Percentiles rank a stretch among this genome's conserved stretches.
Evolutionary conservation across 2,888 invertebrate species (phyloP).

Genomic region (Odontocerum albicorne): DNA sequence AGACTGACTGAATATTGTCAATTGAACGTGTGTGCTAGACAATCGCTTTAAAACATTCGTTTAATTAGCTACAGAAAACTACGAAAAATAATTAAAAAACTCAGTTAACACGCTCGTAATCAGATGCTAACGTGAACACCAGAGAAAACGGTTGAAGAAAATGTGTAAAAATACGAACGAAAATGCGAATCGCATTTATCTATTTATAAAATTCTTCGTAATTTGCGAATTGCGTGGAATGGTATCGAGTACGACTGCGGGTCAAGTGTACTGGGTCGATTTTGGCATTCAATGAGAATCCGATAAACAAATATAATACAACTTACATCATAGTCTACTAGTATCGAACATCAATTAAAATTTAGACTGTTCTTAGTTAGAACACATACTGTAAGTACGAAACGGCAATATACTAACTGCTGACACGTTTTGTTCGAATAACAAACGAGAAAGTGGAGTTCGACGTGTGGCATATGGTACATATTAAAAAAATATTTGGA

Average conservation of each 20-base stretch:
- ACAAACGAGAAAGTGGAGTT: slow-evolving; percentile 14
- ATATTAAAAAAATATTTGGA: slow-evolving; percentile 17
- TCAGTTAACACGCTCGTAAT: too few relatives aligned
- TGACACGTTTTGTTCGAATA: slow-evolving; percentile 8
- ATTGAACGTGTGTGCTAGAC: too few relatives aligned
- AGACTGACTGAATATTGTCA: too few relatives aligned
- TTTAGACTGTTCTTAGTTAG: slow-evolving; percentile 1
- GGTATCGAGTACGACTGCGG: slow-evolving; percentile 14
- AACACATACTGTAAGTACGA: too few relatives aligned
- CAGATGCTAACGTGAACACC: too few relatives aligned
- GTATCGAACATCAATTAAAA: too few relatives aligned
- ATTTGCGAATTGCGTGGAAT: slow-evolving; percentile 1
- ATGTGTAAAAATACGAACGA: background rate
- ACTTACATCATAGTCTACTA: too few relatives aligned
- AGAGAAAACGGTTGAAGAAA: slow-evolving; percentile 1
- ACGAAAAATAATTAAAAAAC: too few relatives aligned
- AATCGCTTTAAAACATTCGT: too few relatives aligned
- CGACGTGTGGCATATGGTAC: slow-evolving; percentile 14
- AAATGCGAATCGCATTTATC: slow-evolving; percentile 2
- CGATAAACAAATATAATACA: slow-evolving; percentile 4
- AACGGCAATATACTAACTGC: slow-evolving; percentile 7
- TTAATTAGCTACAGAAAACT: too few relatives aligned
- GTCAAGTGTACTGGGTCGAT: slow-evolving; percentile 29
- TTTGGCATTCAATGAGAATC: slow-evolving; percentile 1
- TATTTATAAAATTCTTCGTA: slow-evolving; percentile 4